Evolutionary conservation across 2,797 vertebrate species (phyloP), one percentile per base, ranked within the genome.

Genomic region (Antrozous pallidus): DNA sequence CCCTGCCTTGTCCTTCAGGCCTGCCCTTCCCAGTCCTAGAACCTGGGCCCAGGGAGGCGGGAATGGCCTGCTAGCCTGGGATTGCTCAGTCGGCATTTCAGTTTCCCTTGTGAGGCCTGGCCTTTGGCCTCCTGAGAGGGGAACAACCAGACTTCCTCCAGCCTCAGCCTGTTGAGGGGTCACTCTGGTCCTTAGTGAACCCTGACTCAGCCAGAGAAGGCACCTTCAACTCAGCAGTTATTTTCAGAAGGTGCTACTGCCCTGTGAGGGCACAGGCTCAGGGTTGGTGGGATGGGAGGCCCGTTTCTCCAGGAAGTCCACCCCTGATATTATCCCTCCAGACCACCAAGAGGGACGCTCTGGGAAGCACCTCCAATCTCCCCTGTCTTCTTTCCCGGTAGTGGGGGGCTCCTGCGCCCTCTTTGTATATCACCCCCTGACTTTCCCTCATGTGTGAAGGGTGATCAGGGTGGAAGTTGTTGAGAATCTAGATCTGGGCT

Each of bases 111-210:
- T 26, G 67, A 93, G n/a, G 28, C 42, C 77, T 81, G 75, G 54
- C 71, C 88, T 96, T 94, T 96, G 3, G 47, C 78, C 47, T 80
- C 18, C 77, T 42, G 14, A 91, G 83, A 96, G 36, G 51, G 93
- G 89, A 96, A 96, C 69, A 51, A 28, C 56, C 4, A 0, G 0
- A 88, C 95, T 97, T 97, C 94, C 94, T 95, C 75, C 33, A 73
- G 69, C 56, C 42, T 69, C 8, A 11, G 80, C 36, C 67, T 42
- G 17, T 28, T 8, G 36, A 83, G 54, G 69, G 65, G 38, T 12
- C 49, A 40, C 63, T 51, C 70, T 51, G 42, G 5, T 81, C 73
- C 63, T 47, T 11, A 26, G 58, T 93, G 91, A 96, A 58, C 93
- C 73, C 77, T 93, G 84, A 85, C 49, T 92, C 45, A 36, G 93